Evolutionary conservation across 2,797 vertebrate species (phyloP).

Genomic region (Geotrypetes seraphini): DNA sequence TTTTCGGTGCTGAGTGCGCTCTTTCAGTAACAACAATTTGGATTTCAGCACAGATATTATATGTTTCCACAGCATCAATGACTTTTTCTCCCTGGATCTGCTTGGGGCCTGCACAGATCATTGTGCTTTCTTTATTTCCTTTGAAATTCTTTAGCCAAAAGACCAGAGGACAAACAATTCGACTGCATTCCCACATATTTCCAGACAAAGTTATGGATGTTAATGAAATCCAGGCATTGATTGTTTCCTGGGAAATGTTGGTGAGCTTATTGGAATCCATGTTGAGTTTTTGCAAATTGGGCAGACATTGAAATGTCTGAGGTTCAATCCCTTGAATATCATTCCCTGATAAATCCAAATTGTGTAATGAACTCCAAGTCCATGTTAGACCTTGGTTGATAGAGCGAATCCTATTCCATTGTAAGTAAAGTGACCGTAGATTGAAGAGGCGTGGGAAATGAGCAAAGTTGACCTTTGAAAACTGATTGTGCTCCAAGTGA

Average conservation of each 20-base stretch:
- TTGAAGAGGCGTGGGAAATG: constrained; percentile 92
- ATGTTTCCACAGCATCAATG: constrained; percentile 78
- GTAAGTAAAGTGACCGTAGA: constrained; percentile 84
- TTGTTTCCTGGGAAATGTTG: constrained; percentile 85
- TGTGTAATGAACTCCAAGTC: constrained; percentile 96
- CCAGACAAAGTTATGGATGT: constrained; percentile 87
- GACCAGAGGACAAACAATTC: constrained; percentile 83
- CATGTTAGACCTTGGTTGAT: constrained; percentile 85
- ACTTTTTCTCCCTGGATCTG: constrained; percentile 89
- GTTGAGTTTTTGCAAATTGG: constrained; percentile 90
- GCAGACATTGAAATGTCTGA: constrained; percentile 83
- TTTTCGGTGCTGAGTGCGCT: constrained; percentile 49
- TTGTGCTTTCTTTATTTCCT: constrained; percentile 82
- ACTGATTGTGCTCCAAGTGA: constrained; percentile 95
- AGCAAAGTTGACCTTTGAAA: constrained; percentile 92
- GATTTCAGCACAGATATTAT: constrained; percentile 76
- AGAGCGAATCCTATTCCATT: constrained; percentile 87
- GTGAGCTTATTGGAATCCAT: constrained; percentile 95
- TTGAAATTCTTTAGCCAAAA: constrained; percentile 90
- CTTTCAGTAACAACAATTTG: constrained; percentile 61
- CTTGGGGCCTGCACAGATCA: constrained; percentile 91
- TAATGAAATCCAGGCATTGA: constrained; percentile 86
- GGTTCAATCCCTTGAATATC: constrained; percentile 80
- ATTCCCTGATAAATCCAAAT: constrained; percentile 91
- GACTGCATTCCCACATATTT: constrained; percentile 91